These are phyloP conservation scores for Leptopilina drosophilae DNA, from an alignment of 2,888 invertebrate genomes.

Conservation along the genomic window DNA sequence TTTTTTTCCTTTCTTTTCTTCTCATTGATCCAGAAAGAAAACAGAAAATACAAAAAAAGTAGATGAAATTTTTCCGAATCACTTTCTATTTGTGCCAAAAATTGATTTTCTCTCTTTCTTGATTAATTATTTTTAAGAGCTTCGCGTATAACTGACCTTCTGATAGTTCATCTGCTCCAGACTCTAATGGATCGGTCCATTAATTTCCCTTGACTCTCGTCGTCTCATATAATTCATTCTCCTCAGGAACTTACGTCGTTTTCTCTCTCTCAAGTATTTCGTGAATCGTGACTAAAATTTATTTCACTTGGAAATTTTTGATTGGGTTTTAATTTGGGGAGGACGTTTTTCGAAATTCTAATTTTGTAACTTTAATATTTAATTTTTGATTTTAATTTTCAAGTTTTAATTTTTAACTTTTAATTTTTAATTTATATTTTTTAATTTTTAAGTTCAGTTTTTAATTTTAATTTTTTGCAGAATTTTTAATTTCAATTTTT, in stretches of 20 bases:
- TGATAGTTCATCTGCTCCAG: constrained; percentile 3
- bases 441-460: no score
- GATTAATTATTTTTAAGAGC: not conserved
- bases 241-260: not conserved
- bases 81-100: not conserved
- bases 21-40: constrained; percentile 38
- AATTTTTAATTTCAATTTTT: no score
- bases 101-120: not conserved
- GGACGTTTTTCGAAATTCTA: no score
- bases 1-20: constrained; percentile 31
- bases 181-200: constrained; percentile 1
- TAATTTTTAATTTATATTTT: no score
- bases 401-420: no score
- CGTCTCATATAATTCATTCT: not conserved
- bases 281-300: no score
- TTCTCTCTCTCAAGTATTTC: no score
- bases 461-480: no score
- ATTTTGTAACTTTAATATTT: no score
- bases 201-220: not conserved
- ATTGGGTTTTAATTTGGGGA: no score
- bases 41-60: not conserved
- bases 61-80: not conserved
- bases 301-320: no score
- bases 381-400: no score
- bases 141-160: not conserved